These are phyloP conservation scores for Xylota sylvarum DNA, from an alignment of 2,888 invertebrate species.

Conservation along the genomic window DNA sequence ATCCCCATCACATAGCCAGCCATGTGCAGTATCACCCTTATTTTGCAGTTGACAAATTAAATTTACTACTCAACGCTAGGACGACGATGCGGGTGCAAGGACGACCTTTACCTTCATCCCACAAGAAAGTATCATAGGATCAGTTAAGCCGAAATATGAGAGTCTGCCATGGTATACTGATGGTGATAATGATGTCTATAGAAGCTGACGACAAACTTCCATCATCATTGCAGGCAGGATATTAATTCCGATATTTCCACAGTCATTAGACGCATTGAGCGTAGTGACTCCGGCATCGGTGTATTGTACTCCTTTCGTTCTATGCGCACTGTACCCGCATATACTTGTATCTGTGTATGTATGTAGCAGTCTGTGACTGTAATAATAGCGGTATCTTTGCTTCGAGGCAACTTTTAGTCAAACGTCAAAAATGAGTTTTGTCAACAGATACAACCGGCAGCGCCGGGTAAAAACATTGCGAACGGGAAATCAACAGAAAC, in stretches of 20 bases:
- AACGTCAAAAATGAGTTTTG: conserved; percentile 76
- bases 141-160: background rate
- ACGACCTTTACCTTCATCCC: conserved; percentile 72
- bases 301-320: conserved; percentile 20
- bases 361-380: conserved; percentile 25
- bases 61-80: conserved; percentile 58
- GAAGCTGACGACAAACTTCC: conserved; percentile 67
- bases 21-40: conserved; percentile 67
- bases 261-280: conserved; percentile 71
- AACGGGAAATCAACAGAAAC: conserved; percentile 53
- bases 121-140: background rate
- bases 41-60: conserved; percentile 72
- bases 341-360: background rate
- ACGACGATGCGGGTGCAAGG: conserved; percentile 37
- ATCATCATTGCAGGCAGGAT: conserved; percentile 71
- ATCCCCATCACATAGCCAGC: conserved; percentile 5
- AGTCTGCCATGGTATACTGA: conserved; percentile 21
- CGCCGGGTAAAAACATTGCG: background rate
- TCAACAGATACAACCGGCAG: conserved; percentile 53
- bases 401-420: conserved; percentile 65
- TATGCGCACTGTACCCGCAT: conserved; percentile 33
- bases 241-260: conserved; percentile 75
- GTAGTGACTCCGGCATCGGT: background rate
- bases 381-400: conserved; percentile 46
- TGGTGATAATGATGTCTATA: conserved; percentile 26